Evolutionary conservation across 2,113 vertebrate genomes (phyloP), one percentile per base, ranked within the genome.

Genomic region (Periophthalmodon schlosseri): DNA sequence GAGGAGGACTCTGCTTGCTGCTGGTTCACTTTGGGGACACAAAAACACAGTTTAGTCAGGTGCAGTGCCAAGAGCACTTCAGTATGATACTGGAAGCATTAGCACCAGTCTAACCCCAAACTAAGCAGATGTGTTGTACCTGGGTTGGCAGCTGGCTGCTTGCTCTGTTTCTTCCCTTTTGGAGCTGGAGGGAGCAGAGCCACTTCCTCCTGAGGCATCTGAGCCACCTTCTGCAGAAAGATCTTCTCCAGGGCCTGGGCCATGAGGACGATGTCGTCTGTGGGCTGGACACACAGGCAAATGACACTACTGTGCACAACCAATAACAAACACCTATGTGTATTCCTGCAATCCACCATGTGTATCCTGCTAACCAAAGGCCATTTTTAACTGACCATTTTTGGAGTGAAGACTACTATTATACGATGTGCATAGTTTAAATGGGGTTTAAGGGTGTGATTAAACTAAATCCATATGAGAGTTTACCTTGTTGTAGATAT

Each of bases 131-230:
- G 6, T 16, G 50, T n/a, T 34, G 11, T 91, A 97, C 95, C 96
- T 95, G 96, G 44, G 15, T 88, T 94, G 74, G 93, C 94, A 16
- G 94, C 87, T 1, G 94, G 92, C 0, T 94, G 95, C 57, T 97
- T 99, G 87, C 95, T 95, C 80, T 96, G 95, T 76, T 94, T 96
- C 94, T 99, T 99, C 88, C 95, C 95, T 94, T 99, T 99, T 0
- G 97, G 96, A 65, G 94, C 95, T 0, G 98, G 96, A 3, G 97
- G 96, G 33, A 98, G 86, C 72, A 99, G 91, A 49, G 98, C 97
- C 0, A 99, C 97, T 86, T 99, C 98, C 73, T 99, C 98, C 83
- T 99, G 98, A 67, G 98, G 98, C 97, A 99, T 99, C 93, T 98
- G 96, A 56, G 98, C 97, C 13, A 99, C 97, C 82, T 99, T 99